Base-by-base conservation (phyloP, 2,113 vertebrate genomes). In the Nansenia antarctica region DNA sequence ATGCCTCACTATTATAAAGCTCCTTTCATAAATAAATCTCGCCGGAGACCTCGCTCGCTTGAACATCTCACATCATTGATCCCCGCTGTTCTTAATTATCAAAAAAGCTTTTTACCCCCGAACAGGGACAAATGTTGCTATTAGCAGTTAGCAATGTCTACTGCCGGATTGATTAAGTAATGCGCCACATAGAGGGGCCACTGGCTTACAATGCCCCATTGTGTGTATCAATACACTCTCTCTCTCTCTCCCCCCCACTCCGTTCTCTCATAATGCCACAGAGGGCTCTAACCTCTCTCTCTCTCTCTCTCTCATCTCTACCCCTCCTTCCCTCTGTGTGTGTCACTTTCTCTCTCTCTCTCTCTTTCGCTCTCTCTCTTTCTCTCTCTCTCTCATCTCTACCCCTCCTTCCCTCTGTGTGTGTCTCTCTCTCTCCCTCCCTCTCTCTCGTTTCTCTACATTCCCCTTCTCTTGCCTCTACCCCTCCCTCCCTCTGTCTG, bases 1-100 rank as follows among this genome's bases (percentile, higher is more conserved):
- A 84, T 82, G 61, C 73, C 55, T 68, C 71, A 74, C 76, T 83
- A 77, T 85, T 89, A 79, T 37, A 15, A 63, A 78, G 53, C 72
- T 67, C 24, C 71, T 81, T 82, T 76, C 71, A 82, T 74, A 85
- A 90, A 85, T 90, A 90, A 91, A 79, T 87, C 74, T 86, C 1
- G 76, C 29, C 76, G 9, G 5, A 42, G 78, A 57, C 71, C 34
- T 69, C 73, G 74, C 34, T 69, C 73, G 74, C 61, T 78, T 72
- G 42, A 78, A 73, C 80, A 82, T 87, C 90, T 91, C 59, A 62
- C 29, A 69, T 85, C 73, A 73, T 71, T 82, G 79, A 87, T 86
- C 84, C 78, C 73, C 2, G 3, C 79, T 80, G 63, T 68, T 86
- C 67, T 82, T 88, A 84, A 91, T 87, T 82, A 81, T 60, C 24